A percentile compares a stretch with the other conserved stretches of the same genome.
These are phyloP conservation scores for Pandemis cinnamomeana DNA, from an alignment of 2,888 invertebrate genomes.

Conservation along the genomic window DNA sequence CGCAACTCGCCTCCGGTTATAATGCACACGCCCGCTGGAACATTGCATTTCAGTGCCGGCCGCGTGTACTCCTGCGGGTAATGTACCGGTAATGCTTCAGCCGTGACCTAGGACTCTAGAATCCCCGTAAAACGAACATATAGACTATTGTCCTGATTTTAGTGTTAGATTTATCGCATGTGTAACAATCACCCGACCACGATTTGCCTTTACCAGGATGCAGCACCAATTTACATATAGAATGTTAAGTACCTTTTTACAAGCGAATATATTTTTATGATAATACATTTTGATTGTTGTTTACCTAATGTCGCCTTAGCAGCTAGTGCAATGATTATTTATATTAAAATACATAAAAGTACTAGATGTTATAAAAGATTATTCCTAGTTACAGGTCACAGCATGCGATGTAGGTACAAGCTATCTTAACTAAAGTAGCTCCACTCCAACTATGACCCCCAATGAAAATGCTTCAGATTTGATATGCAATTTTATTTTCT, in stretches of 20 bases:
- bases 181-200: slow-evolving; percentile 47
- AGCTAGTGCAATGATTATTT: slow-evolving; percentile 73
- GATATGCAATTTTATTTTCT: background rate
- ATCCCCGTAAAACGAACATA: slow-evolving; percentile 8
- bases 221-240: slow-evolving; percentile 65
- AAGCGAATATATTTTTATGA: slow-evolving; percentile 67
- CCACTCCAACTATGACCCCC: background rate
- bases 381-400: slow-evolving; percentile 12
- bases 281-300: slow-evolving; percentile 64
- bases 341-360: slow-evolving; percentile 42
- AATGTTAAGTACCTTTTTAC: slow-evolving; percentile 59
- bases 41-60: slow-evolving; percentile 51
- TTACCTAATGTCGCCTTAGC: slow-evolving; percentile 74
- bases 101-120: slow-evolving; percentile 11
- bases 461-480: background rate
- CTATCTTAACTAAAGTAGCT: background rate
- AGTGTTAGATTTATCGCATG: slow-evolving; percentile 12
- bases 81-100: slow-evolving; percentile 17
- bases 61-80: background rate
- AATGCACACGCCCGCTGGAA: slow-evolving; percentile 4
- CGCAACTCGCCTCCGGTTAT: background rate
- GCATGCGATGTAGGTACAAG: background rate
- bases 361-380: slow-evolving; percentile 45
- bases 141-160: slow-evolving; percentile 14
- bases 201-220: slow-evolving; percentile 58